These are phyloP conservation scores for Tortrix viridana DNA, from an alignment of 2,888 invertebrate species.

Conservation along the genomic window DNA sequence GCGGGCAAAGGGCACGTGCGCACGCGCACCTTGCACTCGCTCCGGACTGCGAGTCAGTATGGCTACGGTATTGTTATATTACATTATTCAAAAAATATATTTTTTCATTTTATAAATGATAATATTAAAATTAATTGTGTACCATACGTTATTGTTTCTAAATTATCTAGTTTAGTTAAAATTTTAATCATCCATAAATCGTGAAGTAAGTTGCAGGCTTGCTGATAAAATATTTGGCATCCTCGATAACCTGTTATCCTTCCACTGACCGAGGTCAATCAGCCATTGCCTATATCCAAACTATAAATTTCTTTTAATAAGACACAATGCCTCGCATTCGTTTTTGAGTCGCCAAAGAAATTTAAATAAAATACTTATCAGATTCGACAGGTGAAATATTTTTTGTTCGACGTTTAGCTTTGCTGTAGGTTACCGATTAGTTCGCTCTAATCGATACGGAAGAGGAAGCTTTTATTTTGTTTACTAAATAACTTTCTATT, in stretches of 20 bases:
- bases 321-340: constrained; percentile 80
- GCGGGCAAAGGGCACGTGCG: constrained; percentile 80
- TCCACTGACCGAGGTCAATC: constrained; percentile 81
- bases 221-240: constrained; percentile 61
- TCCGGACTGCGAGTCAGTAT: constrained; percentile 18
- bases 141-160: too few relatives aligned
- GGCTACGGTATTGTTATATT: neutral
- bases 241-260: constrained; percentile 69
- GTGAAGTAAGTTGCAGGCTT: neutral
- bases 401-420: constrained; percentile 71
- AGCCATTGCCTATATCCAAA: constrained; percentile 71
- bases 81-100: neutral
- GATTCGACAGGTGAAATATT: constrained; percentile 81
- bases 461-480: constrained; percentile 61
- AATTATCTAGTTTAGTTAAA: too few relatives aligned
- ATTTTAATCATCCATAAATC: too few relatives aligned
- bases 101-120: too few relatives aligned
- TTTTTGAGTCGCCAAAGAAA: constrained; percentile 80
- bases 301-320: constrained; percentile 85
- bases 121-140: too few relatives aligned
- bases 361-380: constrained; percentile 84
- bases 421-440: constrained; percentile 83
- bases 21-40: constrained; percentile 75
- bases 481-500: constrained; percentile 31
- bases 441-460: constrained; percentile 76